phyloP scores from a whole-genome alignment of 2,113 vertebrate genomes.

The Gasterosteus nipponicus region DNA sequence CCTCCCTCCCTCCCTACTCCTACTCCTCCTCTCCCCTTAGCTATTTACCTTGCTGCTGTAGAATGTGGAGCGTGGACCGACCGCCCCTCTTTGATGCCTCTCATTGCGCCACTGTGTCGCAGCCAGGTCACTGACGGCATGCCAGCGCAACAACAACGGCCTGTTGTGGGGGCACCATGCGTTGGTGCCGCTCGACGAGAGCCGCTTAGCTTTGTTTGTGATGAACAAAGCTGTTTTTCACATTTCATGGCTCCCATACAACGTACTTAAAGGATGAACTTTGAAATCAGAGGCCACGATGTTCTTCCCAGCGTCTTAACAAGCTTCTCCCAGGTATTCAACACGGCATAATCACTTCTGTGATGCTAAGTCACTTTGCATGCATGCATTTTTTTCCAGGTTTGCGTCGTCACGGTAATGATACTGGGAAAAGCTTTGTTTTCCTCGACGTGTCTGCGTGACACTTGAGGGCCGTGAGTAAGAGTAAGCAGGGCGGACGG shows the following conservation, averaged over 20 bases:
- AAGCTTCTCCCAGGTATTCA: constrained; percentile 32
- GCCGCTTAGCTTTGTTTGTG: constrained; percentile 47
- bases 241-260: constrained; percentile 38
- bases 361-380: constrained; percentile 47
- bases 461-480: constrained; percentile 43
- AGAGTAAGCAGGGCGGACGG: constrained; percentile 60
- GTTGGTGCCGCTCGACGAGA: constrained; percentile 45
- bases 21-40: constrained; percentile 32
- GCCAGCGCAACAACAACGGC: constrained; percentile 40
- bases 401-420: constrained; percentile 54
- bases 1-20: neutral
- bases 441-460: constrained; percentile 49
- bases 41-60: constrained; percentile 70
- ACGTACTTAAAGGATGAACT: constrained; percentile 38
- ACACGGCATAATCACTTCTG: constrained; percentile 34
- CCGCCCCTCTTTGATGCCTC: constrained; percentile 63
- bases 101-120: constrained; percentile 52
- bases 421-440: constrained; percentile 48
- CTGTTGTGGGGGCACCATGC: constrained; percentile 38
- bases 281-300: constrained; percentile 47
- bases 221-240: constrained; percentile 58
- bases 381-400: constrained; percentile 34
- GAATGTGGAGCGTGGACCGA: constrained; percentile 58
- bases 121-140: constrained; percentile 55
- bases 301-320: constrained; percentile 24